Conservation (phyloP, 1,140 invertebrate genomes). For the Agraylea sexmaculata region DNA sequence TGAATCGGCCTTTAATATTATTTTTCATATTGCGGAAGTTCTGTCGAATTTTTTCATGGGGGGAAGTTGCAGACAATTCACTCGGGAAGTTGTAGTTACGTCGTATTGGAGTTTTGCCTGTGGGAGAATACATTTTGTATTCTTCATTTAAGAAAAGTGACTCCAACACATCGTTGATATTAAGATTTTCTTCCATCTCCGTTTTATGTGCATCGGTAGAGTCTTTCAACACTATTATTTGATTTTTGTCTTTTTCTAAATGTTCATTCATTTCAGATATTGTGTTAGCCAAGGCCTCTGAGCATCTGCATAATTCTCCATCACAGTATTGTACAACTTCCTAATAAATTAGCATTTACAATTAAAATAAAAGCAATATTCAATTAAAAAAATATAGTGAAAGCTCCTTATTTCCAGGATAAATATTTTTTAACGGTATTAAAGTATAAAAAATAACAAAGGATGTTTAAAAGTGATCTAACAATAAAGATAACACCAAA, state of each 20-base stretch:
- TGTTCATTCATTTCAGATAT: conserved; percentile 6
- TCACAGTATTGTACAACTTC: conserved; percentile 6
- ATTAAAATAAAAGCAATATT: too few species aligned
- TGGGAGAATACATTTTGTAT: conserved; percentile 34
- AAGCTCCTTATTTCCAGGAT: too few species aligned
- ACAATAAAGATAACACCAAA: not conserved
- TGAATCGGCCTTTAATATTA: not conserved
- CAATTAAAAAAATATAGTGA: too few species aligned
- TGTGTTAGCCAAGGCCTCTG: conserved; percentile 6
- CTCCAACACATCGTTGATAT: conserved; percentile 22
- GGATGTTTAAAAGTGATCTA: not conserved
- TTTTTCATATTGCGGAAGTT: conserved; percentile 36
- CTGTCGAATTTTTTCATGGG: conserved; percentile 51
- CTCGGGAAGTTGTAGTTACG: conserved; percentile 50
- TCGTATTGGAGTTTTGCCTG: conserved; percentile 47
- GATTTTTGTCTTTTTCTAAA: not conserved
- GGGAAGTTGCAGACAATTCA: conserved; percentile 48
- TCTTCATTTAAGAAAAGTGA: conserved; percentile 31
- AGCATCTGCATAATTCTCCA: conserved; percentile 1
- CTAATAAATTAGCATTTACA: conserved; percentile 6
- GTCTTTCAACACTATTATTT: conserved; percentile 13
- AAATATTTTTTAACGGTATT: too few species aligned
- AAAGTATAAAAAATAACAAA: too few species aligned
- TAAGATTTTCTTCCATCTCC: conserved; percentile 8
- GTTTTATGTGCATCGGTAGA: conserved; percentile 2